These are phyloP conservation scores for Etheostoma spectabile DNA, from an alignment of 2,113 vertebrate genomes.

Conservation along the genomic window DNA sequence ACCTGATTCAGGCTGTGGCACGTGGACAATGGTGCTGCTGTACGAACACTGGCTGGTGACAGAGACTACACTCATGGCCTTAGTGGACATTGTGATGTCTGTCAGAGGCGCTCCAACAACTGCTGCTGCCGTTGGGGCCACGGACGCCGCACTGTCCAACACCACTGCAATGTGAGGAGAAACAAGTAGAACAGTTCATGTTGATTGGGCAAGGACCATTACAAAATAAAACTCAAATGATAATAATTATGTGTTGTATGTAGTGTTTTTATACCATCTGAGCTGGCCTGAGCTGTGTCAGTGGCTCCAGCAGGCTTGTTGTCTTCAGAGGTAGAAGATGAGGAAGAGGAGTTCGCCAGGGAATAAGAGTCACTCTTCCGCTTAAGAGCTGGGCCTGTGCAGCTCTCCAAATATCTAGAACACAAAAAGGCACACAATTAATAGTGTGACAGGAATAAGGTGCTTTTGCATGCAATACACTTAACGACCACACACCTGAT, in stretches of 20 bases:
- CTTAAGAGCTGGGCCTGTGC: conserved; percentile 86
- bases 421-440: conserved; percentile 5
- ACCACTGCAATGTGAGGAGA: conserved; percentile 63
- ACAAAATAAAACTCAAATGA: background rate
- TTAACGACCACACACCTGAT: conserved; percentile 82
- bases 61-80: conserved; percentile 88
- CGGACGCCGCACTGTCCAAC: conserved; percentile 75
- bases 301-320: conserved; percentile 78
- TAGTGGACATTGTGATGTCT: conserved; percentile 85
- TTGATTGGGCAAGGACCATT: background rate
- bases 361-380: conserved; percentile 87
- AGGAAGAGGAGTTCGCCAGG: conserved; percentile 85
- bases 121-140: conserved; percentile 64
- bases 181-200: conserved; percentile 5
- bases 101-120: conserved; percentile 81
- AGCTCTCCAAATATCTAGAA: conserved; percentile 90
- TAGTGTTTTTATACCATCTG: conserved; percentile 78
- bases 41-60: conserved; percentile 90
- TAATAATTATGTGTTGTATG: background rate
- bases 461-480: background rate
- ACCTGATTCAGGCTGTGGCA: conserved; percentile 91
- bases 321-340: conserved; percentile 88
- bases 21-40: conserved; percentile 89
- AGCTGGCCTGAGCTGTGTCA: conserved; percentile 49
- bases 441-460: background rate